Base-by-base conservation (phyloP, 2,888 invertebrate genomes). In the Gibbula magus region DNA sequence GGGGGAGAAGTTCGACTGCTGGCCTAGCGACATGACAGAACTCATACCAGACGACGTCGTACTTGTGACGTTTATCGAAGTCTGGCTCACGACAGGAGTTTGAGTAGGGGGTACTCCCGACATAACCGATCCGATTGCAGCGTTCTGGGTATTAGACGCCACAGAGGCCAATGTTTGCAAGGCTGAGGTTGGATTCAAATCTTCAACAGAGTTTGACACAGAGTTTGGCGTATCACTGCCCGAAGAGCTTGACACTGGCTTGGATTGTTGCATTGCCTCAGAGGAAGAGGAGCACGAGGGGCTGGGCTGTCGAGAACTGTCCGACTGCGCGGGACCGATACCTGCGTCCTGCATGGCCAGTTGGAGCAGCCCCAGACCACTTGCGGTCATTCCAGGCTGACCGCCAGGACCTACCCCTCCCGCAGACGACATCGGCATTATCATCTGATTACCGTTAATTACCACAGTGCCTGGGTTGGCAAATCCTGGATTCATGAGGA, bases 331-430 rank as follows among this genome's bases (percentile, higher is more conserved):
- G 1, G 79, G 75, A 0, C 88, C 88, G 32, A 90, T 90, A 0
- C 89, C 89, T 1, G 89, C 89, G 80, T 90, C 88, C 77, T 88
- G 88, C 89, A 90, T 90, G 39, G 89, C 89, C 52, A 89, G 80
- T 82, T 90, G 89, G n/a, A 90, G 75, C 16, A 90, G 80, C 39
- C 89, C 88, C 45, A 85, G 75, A 10, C 82, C 83, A 81, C 79
- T 82, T n/a, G 77, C 76, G 52, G 52, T 75, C 45, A 54, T 77
- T 18, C 81, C 78, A 22, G 66, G 32, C 56, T 73, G 73, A n/a
- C 7, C 75, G 4, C 52, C 51, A 29, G 18, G 25, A 25, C 39
- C 25, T 25, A 70, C 70, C 18, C 45, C 66, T 66, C 53, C 29
- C 25, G 79, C 53, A 29, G 74, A n/a, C 1, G 82, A 70, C 78